Evolutionary conservation across 2,888 invertebrate genomes (phyloP).

Genomic region (Ennomos erosarius): DNA sequence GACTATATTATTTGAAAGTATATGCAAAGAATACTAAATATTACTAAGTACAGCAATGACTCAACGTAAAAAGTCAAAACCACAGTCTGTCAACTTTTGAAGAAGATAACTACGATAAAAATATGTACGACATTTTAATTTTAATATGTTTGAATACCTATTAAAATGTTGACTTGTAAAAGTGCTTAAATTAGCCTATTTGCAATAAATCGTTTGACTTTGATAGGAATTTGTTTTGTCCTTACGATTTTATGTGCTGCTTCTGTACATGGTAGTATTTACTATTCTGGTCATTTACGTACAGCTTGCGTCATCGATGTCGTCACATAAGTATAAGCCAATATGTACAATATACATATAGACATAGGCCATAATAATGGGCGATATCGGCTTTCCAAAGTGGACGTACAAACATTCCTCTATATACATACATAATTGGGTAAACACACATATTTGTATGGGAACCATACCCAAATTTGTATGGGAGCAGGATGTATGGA

Average conservation of each 20-base stretch:
- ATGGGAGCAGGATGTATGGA: constrained; percentile 14
- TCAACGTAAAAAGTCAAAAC: too few species aligned
- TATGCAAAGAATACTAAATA: too few species aligned
- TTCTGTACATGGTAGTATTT: constrained; percentile 1
- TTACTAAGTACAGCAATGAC: too few species aligned
- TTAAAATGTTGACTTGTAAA: too few species aligned
- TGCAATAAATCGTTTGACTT: too few species aligned
- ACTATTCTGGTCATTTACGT: not conserved
- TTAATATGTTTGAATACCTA: too few species aligned
- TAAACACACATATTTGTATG: constrained; percentile 4
- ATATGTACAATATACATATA: constrained; percentile 5
- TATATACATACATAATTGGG: constrained; percentile 6
- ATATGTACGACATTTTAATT: too few species aligned
- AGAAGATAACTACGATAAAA: too few species aligned
- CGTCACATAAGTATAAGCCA: not conserved
- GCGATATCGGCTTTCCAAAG: constrained; percentile 14
- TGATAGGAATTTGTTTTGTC: too few species aligned
- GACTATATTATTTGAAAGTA: too few species aligned
- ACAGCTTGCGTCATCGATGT: constrained; percentile 8
- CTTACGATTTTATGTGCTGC: not conserved
- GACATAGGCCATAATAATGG: constrained; percentile 8
- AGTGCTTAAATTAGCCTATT: too few species aligned
- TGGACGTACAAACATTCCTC: constrained; percentile 9
- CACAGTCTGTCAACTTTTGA: too few species aligned
- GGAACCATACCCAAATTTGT: constrained; percentile 6